These are phyloP conservation scores for Yponomeuta cagnagella DNA, from an alignment of 2,888 invertebrate genomes.

Conservation along the genomic window DNA sequence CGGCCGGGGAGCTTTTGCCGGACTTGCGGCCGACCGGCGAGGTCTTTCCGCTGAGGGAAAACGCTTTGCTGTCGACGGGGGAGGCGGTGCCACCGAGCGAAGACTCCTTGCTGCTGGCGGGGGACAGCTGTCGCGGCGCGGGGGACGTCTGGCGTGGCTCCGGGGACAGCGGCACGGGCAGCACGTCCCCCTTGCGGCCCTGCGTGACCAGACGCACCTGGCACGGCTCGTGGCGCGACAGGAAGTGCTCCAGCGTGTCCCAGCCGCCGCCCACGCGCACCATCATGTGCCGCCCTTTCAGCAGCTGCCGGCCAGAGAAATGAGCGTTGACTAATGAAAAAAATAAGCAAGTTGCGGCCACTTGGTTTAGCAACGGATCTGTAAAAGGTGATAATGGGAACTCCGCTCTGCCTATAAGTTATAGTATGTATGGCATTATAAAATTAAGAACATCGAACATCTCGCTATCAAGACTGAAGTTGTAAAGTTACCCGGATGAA, in stretches of 20 bases:
- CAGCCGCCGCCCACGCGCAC: slow-evolving; percentile 95
- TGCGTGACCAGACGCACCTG: slow-evolving; percentile 79
- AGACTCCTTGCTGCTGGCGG: slow-evolving; percentile 15
- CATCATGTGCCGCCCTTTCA: slow-evolving; percentile 96
- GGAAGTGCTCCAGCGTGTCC: slow-evolving; percentile 95
- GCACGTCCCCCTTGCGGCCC: slow-evolving; percentile 44
- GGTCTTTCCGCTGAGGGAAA: slow-evolving; percentile 43
- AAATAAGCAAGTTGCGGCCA: neutral
- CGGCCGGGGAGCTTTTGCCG: slow-evolving; percentile 33
- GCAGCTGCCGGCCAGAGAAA: slow-evolving; percentile 75
- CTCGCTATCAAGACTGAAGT: neutral
- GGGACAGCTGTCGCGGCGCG: neutral
- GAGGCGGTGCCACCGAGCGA: slow-evolving; percentile 16
- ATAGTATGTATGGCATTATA: no score
- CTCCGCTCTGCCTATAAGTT: no score
- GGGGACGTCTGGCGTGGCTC: slow-evolving; percentile 10
- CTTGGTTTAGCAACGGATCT: no score
- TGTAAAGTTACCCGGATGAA: slow-evolving; percentile 84
- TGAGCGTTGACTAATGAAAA: neutral
- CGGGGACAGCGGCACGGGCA: slow-evolving; percentile 40
- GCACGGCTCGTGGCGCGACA: slow-evolving; percentile 91
- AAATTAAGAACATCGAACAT: no score
- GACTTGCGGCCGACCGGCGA: slow-evolving; percentile 37
- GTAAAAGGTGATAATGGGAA: no score
- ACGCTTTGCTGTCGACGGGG: slow-evolving; percentile 30